Base-by-base conservation (phyloP, 2,797 vertebrate genomes). In the Bradypodion ventrale region DNA sequence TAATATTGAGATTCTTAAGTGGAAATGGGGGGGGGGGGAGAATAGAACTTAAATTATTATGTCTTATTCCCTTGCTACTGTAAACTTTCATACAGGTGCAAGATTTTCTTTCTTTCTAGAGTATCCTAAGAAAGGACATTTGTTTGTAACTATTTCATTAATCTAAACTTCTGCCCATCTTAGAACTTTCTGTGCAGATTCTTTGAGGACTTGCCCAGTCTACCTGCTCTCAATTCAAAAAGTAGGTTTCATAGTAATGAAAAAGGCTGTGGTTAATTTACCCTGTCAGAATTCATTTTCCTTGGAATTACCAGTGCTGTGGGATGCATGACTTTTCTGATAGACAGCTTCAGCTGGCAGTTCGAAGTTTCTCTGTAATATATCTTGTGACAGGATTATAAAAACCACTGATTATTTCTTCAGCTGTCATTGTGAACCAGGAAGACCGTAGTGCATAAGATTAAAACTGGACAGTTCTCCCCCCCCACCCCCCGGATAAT, bases 331-430 rank as follows among this genome's bases (percentile, higher is more conserved):
- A 32, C 10, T 25, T 72, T 81, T 70, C 49, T 79, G 56, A 76
- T 37, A 40, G 86, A 84, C 63, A 62, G 77, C 23, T 87, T 78
- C 82, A 87, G 72, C 76, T 87, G 78, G 56, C 59, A 84, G 56
- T 84, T 87, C 25, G 62, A 76, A 42, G 73, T 85, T 85, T 42
- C 74, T 76, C 77, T 83, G 86, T 76, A 63, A 35, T 44, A 75
- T 63, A 25, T 60, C 75, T 79, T 46, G 75, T 83, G 75, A 75
- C 85, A 83, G 81, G 63, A 83, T 81, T 81, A 85, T 68, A 79
- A 79, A 76, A 87, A 62, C 12, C 76, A 46, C 75, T 80, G 65
- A 70, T 79, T 78, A 86, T 83, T 79, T 79, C 70, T 75, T 87
- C 82, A 80, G 70, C 76, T 83, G 77, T 84, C 35, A 56, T n/a